A percentile compares a stretch with the other conserved stretches of the same genome.
These are phyloP conservation scores for Limonius californicus DNA, from an alignment of 1,140 invertebrate genomes.

Conservation along the genomic window DNA sequence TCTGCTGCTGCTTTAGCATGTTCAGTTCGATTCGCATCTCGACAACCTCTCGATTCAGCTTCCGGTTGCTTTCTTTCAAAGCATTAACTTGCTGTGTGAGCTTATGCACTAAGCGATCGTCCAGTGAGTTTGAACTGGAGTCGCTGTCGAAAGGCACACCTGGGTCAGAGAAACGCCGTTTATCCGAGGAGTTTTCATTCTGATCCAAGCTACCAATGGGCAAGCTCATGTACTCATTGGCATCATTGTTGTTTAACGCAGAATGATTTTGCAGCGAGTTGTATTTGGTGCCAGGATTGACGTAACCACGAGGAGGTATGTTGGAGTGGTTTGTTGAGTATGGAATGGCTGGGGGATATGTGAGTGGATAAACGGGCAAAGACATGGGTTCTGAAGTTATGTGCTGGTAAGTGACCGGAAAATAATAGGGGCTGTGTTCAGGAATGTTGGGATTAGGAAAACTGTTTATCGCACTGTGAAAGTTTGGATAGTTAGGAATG, in stretches of 20 bases:
- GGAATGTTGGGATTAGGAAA: constrained; percentile 34
- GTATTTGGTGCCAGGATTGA: neutral
- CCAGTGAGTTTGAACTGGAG: constrained; percentile 49
- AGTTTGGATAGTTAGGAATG: constrained; percentile 15
- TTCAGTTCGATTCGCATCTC: constrained; percentile 53
- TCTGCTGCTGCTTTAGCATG: constrained; percentile 48
- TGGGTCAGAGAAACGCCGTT: constrained; percentile 54
- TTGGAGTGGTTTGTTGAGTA: constrained; percentile 34
- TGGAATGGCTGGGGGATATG: constrained; percentile 18
- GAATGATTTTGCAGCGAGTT: neutral
- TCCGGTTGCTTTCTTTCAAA: constrained; percentile 52
- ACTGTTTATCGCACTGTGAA: constrained; percentile 17
- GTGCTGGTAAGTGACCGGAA: constrained; percentile 35
- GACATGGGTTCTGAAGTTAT: constrained; percentile 53
- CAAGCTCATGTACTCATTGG: constrained; percentile 49
- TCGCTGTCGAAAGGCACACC: constrained; percentile 54
- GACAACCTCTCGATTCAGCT: constrained; percentile 53
- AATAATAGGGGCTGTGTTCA: constrained; percentile 45
- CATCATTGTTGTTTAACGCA: constrained; percentile 16
- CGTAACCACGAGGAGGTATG: constrained; percentile 19
- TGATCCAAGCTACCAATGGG: constrained; percentile 44
- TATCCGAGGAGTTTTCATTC: constrained; percentile 45
- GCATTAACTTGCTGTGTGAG: constrained; percentile 51
- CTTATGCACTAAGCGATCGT: constrained; percentile 49
- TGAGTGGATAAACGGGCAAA: constrained; percentile 46